Base-by-base conservation (phyloP, 2,888 invertebrate species). In the Conchocele bisecta region DNA sequence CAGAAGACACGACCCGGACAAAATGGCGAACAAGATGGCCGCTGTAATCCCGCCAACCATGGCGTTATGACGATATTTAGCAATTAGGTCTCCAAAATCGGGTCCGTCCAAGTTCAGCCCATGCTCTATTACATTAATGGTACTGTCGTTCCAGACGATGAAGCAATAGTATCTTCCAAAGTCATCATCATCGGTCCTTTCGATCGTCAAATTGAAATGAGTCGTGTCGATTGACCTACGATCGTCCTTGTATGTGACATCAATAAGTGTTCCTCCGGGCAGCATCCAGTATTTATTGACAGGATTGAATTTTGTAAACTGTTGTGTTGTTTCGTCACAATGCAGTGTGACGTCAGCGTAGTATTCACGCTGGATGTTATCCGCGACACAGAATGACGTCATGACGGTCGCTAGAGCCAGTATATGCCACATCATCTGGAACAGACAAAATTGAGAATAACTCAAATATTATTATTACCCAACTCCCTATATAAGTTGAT, bases 11-110 rank as follows among this genome's bases (percentile, higher is more conserved):
- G 66, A 59, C 7, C 78, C 75, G 2, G 74, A 77, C 2, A 85
- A 26, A 0, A 82, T 33, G 0, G 69, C 79, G 51, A 86, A 74
- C 61, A 86, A 59, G 26, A 64, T 58, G 11, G 74, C 87, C 1
- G 85, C 86, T 0, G 86, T 86, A 3, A 86, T 83, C 5, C 84
- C 86, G 7, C 87, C 87, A 35, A 83, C 58, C 20, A 85, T 79
- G n/a, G 86, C 86, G 33, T 83, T 85, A 4, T 79, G 50, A 13
- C 69, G 64, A 68, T 86, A 87, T n/a, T 76, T 60, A 3, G 72
- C 70, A 15, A 82, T 42, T 20, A 86, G 66, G 17, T 82, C 78
- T 9, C 82, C 75, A 65, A 75, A 87, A 61, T 81, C 81, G 0
- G 87, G 75, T 3, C 87, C 87, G 29, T 86, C 77, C 0, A 84